Evolutionary conservation across 2,113 vertebrate species (phyloP), one percentile per base, ranked within the genome.

Genomic region (Pyxicephalus adspersus): DNA sequence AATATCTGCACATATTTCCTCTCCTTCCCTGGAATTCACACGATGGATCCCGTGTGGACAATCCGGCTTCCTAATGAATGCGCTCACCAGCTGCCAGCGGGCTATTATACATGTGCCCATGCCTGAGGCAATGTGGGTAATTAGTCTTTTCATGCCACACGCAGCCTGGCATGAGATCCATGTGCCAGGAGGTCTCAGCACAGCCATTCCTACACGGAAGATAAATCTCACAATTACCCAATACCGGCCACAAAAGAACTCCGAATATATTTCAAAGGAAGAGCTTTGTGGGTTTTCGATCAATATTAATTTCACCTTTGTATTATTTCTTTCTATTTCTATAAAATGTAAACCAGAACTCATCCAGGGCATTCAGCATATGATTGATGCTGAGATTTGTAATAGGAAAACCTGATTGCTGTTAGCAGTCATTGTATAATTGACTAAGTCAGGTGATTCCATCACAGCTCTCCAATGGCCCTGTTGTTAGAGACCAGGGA

Each of bases 81-180:
- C 25, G 17, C 71, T 58, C 20, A 29, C 25, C 80, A 67, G 63
- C 71, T 75, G 80, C 51, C 67, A 5, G 9, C 2, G 1, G 50
- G 4, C 20, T 51, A 67, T 28, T 60, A 51, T 9, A 31, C 52
- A 17, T 31, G 55, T 60, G 34, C 18, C 61, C 72, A 11, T 13
- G 61, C 70, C 45, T 4, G 20, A 64, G 78, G 60, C 61, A 34
- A 19, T 20, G 28, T 38, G 18, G 23, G 60, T 65, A 64, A 57
- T 38, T 65, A 74, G 70, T 74, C 22, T 74, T 74, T 74, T 73
- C 16, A 28, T 54, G 45, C 58, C 79, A 73, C 26, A 55, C 50
- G 8, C 28, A 3, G 70, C 25, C 70, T 25, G 77, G 20, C 50
- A 34, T 20, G 66, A 18, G 22, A 77, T 22, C 15, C 15, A 15